Evolutionary conservation across 2,888 invertebrate genomes (phyloP), one percentile per base, ranked within the genome.

Genomic region (Drosophila ezoana): DNA sequence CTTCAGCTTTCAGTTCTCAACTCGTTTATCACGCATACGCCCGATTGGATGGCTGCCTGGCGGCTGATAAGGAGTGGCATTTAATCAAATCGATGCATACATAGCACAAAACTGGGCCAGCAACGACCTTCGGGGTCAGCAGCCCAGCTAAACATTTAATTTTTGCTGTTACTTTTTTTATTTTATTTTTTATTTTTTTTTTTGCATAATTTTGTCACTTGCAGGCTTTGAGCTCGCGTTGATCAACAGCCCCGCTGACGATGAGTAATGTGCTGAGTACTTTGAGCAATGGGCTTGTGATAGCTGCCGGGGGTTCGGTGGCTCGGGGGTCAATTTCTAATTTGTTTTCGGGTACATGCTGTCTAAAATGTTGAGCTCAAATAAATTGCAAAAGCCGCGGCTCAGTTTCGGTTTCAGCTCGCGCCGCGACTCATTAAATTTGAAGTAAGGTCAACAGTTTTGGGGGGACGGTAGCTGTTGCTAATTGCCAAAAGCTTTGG

Each of bases 401-500:
- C 73, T 77, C 77, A 60, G 37, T 71, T 73, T 60, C 64, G 59
- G 38, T 43, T 40, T 35, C 47, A 45, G n/a, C 20, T 41, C 43
- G 58, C 54, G 49, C 49, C 2, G 43, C 61, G 48, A 70, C 66
- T 75, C 81, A 83, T 83, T 80, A 67, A 69, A 84, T 81, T 87
- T 81, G 56, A 61, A 76, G 62, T 68, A 79, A 65, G 82, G 86
- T 85, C 82, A 81, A 83, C 68, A 73, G 51, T 8, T 28, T 8
- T 79, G 61, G 35, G 28, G 32, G 28, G 54, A 56, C 47, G 56
- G 52, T 38, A 18, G 45, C 61, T 52, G 69, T 44, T 58, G 66
- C 87, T 84, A 82, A 82, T 82, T 82, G 87, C 81, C 49, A 61
- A 63, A 72, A 79, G 82, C 57, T 56, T 61, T 40, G 41, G 51